phyloP scores from a whole-genome alignment of 2,113 vertebrate species.

The Anarhynchus alexandrinus region DNA sequence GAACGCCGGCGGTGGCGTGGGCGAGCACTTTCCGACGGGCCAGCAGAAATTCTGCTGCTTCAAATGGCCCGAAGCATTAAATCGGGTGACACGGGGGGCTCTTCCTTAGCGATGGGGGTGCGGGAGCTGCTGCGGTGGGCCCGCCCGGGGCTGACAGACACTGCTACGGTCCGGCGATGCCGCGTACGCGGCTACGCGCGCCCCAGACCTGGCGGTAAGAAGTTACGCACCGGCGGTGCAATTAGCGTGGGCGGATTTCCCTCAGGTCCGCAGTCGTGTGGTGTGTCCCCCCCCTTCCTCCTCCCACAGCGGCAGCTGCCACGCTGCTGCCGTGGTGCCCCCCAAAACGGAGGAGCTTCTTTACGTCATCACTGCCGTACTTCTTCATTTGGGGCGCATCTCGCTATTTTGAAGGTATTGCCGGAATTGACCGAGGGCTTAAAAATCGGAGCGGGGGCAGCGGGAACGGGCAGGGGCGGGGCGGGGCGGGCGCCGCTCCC shows the following conservation, averaged over 20 bases:
- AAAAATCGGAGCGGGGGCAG: background rate
- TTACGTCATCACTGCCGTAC: background rate
- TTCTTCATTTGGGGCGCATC: background rate
- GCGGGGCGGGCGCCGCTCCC: background rate
- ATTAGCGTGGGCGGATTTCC: background rate
- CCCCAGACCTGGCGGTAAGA: too few relatives aligned
- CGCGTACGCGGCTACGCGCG: fast-evolving
- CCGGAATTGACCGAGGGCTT: background rate
- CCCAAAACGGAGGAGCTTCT: too few relatives aligned
- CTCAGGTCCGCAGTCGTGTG: background rate
- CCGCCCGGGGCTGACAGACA: fast-evolving
- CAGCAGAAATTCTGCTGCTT: background rate
- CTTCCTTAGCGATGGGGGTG: background rate
- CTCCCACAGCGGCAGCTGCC: background rate
- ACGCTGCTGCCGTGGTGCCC: background rate
- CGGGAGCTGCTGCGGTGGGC: background rate
- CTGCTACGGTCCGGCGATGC: background rate
- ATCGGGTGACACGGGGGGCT: background rate
- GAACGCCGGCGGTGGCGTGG: background rate
- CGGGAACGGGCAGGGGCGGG: background rate
- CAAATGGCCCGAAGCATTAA: fast-evolving
- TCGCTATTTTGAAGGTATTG: background rate
- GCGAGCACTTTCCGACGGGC: background rate
- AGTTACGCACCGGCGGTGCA: background rate
- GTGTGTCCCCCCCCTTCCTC: too few relatives aligned